A percentile compares a stretch with the other conserved stretches of the same genome.
Conservation (phyloP, 2,113 vertebrate species). For the Oostethus manadensis region DNA sequence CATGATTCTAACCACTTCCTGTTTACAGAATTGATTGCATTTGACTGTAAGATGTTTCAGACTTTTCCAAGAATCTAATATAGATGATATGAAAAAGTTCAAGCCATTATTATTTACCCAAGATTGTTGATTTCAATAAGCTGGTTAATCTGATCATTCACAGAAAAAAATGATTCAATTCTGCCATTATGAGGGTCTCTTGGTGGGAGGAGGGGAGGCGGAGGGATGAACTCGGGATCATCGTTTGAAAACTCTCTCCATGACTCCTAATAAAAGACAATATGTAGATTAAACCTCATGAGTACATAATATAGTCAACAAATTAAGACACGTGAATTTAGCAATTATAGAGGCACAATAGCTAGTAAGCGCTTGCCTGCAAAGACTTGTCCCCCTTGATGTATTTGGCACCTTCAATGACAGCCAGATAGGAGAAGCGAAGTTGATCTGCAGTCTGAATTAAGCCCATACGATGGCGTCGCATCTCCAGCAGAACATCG, state of each 20-base stretch:
- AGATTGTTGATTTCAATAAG: constrained; percentile 19
- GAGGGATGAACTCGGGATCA: constrained; percentile 81
- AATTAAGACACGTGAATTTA: too few species aligned
- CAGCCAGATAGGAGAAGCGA: constrained; percentile 93
- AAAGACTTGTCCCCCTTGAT: constrained; percentile 87
- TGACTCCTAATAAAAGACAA: constrained; percentile 75
- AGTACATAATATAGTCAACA: neutral
- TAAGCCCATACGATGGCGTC: constrained; percentile 89
- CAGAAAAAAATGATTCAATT: constrained; percentile 59
- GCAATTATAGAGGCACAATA: neutral
- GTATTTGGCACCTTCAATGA: constrained; percentile 91
- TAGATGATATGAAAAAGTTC: neutral
- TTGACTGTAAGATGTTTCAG: neutral
- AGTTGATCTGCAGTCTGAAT: constrained; percentile 97
- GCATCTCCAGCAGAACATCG: constrained; percentile 92
- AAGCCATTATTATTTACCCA: constrained; percentile 40
- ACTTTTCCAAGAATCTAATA: neutral
- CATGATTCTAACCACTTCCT: neutral
- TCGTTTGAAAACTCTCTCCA: constrained; percentile 95
- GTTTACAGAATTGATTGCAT: neutral
- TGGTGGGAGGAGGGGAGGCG: constrained; percentile 81
- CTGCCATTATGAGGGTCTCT: constrained; percentile 74
- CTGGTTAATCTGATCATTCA: constrained; percentile 27
- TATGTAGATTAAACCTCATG: neutral
- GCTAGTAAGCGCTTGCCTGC: constrained; percentile 68